A percentile compares a stretch with the other conserved stretches of the same genome.
phyloP scores from a whole-genome alignment of 2,113 vertebrate species.

The Chascanopsetta lugubris region DNA sequence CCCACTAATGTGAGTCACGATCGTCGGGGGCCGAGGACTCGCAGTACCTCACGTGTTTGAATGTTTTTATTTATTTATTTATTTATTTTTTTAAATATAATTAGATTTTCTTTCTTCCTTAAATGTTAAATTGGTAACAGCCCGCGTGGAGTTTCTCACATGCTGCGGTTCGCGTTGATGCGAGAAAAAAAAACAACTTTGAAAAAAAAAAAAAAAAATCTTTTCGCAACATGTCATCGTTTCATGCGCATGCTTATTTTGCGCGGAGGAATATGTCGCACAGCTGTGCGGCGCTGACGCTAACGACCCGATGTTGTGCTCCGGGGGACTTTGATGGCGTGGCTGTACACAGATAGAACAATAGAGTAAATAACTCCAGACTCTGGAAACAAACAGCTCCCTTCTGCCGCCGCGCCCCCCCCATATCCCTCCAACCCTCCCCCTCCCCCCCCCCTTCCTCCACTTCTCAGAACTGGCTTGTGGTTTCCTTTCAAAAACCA shows the following conservation, averaged over 20 bases:
- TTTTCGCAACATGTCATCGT: background rate
- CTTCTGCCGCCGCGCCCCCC: conserved; percentile 14
- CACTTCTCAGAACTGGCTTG: conserved; percentile 26
- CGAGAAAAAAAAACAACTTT: background rate
- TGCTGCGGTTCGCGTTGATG: conserved; percentile 6
- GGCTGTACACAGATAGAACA: conserved; percentile 46
- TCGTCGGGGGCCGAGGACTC: conserved; percentile 1
- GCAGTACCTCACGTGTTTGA: conserved; percentile 15
- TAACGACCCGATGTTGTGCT: conserved; percentile 45
- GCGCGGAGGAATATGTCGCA: conserved; percentile 28
- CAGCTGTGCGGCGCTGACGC: conserved; percentile 52
- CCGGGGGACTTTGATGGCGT: conserved; percentile 49
- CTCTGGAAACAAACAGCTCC: conserved; percentile 42
- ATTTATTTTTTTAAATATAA: conserved; percentile 19
- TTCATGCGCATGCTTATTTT: conserved; percentile 8
- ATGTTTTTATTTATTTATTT: conserved; percentile 11
- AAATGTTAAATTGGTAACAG: conserved; percentile 5
- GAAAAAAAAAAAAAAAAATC: conserved; percentile 18
- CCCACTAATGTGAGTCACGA: conserved; percentile 26
- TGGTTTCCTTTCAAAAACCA: conserved; percentile 29
- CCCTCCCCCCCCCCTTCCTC: conserved; percentile 7
- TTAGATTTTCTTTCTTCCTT: conserved; percentile 16
- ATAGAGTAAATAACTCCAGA: conserved; percentile 61
- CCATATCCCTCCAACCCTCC: background rate
- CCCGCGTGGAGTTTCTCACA: conserved; percentile 25